Conservation (phyloP, 2,113 vertebrate species). For the Patagioenas fasciata region DNA sequence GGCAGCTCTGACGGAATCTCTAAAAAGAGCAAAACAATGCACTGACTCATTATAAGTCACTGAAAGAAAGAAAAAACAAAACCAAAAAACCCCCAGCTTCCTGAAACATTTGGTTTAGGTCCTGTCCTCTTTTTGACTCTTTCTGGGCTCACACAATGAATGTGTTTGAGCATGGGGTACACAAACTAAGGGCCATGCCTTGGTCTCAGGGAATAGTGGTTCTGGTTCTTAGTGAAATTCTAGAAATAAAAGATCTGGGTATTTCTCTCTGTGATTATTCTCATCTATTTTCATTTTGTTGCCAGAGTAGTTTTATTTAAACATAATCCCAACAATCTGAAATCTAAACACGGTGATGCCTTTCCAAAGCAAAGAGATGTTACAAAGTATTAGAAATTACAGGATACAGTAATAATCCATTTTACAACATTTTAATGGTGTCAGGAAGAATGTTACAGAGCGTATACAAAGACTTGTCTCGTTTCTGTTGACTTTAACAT, state of each 20-base stretch:
- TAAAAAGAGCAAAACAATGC: rapidly evolving
- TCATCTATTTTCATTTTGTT: background rate
- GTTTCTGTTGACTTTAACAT: rapidly evolving
- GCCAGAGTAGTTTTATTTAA: background rate
- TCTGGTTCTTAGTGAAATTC: background rate
- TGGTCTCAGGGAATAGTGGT: background rate
- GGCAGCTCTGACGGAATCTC: rapidly evolving
- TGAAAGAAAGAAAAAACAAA: background rate
- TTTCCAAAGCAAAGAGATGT: background rate
- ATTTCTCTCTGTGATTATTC: background rate
- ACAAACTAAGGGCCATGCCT: background rate
- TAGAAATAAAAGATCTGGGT: background rate
- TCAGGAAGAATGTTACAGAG: background rate
- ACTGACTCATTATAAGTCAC: rapidly evolving
- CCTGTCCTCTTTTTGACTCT: background rate
- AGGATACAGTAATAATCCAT: background rate
- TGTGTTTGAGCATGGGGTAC: background rate
- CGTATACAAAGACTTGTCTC: rapidly evolving
- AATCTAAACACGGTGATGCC: background rate
- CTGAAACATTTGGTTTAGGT: background rate
- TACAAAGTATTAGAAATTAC: background rate
- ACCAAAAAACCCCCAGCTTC: background rate
- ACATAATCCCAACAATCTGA: background rate
- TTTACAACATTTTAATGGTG: background rate
- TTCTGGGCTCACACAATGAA: background rate